Evolutionary conservation across 2,888 invertebrate genomes (phyloP).

Genomic region (Cryptus viduatorius): DNA sequence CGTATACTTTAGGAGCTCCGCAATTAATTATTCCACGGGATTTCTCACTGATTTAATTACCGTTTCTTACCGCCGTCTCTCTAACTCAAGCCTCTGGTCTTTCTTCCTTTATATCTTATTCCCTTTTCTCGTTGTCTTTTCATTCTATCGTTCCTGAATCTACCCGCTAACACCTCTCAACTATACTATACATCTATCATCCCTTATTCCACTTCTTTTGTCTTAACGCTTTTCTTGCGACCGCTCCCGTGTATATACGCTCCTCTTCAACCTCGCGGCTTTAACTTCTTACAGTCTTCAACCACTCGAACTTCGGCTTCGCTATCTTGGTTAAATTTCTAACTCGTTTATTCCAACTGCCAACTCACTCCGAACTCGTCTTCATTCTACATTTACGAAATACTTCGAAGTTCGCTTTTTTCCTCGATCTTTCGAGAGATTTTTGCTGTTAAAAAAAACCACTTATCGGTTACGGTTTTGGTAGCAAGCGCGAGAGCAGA

Average conservation of each 20-base stretch:
- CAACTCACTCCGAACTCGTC: background rate
- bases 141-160: conserved; percentile 53
- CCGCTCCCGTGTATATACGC: conserved; percentile 41
- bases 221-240: conserved; percentile 32
- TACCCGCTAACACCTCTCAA: background rate
- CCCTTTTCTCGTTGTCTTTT: conserved; percentile 60
- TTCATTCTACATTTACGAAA: background rate
- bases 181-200: conserved; percentile 32
- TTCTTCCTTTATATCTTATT: conserved; percentile 62
- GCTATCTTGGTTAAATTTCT: conserved; percentile 50
- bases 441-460: background rate
- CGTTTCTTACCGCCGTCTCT: conserved; percentile 74
- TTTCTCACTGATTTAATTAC: conserved; percentile 82
- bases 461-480: background rate
- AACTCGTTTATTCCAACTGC: conserved; percentile 54
- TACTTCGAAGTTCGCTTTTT: background rate
- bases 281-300: conserved; percentile 56
- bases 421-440: background rate
- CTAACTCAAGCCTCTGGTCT: conserved; percentile 66
- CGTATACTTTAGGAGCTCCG: conserved; percentile 80
- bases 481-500: background rate
- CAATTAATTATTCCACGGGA: conserved; percentile 83
- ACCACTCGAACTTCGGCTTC: conserved; percentile 41
- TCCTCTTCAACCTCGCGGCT: conserved; percentile 36
- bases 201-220: conserved; percentile 54